Evolutionary conservation across 2,797 vertebrate genomes (phyloP).

Genomic region (Varecia variegata): DNA sequence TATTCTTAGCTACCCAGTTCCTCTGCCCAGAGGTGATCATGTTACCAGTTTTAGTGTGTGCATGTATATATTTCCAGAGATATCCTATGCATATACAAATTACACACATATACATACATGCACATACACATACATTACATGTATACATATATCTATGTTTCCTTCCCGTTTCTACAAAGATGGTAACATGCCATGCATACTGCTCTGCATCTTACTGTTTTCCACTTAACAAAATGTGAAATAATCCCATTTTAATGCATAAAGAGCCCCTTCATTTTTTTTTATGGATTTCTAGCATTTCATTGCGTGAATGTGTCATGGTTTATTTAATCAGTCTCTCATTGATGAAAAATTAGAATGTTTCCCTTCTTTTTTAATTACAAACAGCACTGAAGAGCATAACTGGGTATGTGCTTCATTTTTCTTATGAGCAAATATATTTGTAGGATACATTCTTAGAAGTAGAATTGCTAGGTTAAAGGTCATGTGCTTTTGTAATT

Average conservation of each 20-base stretch:
- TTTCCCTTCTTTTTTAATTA: slow-evolving; percentile 45
- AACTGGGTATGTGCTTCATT: slow-evolving; percentile 1
- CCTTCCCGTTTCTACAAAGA: not conserved
- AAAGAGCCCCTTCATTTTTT: slow-evolving; percentile 23
- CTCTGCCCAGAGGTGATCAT: not conserved
- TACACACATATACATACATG: not conserved
- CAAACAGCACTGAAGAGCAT: not conserved
- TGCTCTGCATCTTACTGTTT: slow-evolving; percentile 17
- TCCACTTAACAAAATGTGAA: slow-evolving; percentile 49
- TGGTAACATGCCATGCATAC: not conserved
- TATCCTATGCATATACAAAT: not conserved
- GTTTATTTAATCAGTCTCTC: slow-evolving; percentile 30
- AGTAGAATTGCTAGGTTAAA: slow-evolving; percentile 5
- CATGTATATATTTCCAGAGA: not conserved
- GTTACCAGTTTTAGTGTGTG: not conserved
- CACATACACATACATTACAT: not conserved
- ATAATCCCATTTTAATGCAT: slow-evolving; percentile 38
- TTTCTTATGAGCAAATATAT: not conserved
- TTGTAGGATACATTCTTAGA: slow-evolving; percentile 19
- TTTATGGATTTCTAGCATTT: slow-evolving; percentile 32
- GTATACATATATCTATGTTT: not conserved
- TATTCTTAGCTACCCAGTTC: not conserved
- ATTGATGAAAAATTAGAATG: slow-evolving; percentile 5
- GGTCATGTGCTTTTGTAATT: slow-evolving; percentile 16
- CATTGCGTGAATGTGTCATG: not conserved